Evolutionary conservation across 2,888 invertebrate species (phyloP), one percentile per base, ranked within the genome.

Genomic region (Epirrhoe tristata): DNA sequence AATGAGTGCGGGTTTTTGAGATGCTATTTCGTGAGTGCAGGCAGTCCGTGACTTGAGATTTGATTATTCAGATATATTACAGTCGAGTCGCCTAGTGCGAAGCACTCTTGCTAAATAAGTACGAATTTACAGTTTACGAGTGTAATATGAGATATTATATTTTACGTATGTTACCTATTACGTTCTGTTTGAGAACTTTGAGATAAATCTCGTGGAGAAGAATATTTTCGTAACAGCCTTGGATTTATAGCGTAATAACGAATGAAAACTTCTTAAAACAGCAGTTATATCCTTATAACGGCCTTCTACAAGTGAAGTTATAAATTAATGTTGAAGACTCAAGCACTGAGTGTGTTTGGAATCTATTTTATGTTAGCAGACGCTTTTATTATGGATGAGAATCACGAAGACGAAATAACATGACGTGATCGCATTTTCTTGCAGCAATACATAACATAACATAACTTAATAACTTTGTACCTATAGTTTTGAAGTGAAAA

Each of bases 61-160:
- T n/a, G n/a, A n/a, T n/a, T n/a, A n/a, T n/a, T n/a, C n/a, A n/a
- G n/a, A n/a, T n/a, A n/a, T n/a, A n/a, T 24, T 43, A 39, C 39
- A 43, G 39, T 43, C 39, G 39, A 43, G 39, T 43, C 39, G 12
- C 39, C 3, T 5, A 43, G 39, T 43, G 12, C 12, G 39, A 43
- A 43, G 12, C 39, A 12, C 12, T 43, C 39, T 72, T 68, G 66
- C 60, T 68, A 70, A 74, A 73, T 80, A 77, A 75, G 72, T 75
- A 71, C 57, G 70, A 76, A 81, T 86, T 78, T 71, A 74, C 75
- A 79, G 75, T 81, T 86, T 82, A 84, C 77, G 79, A 43, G 39
- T 58, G 69, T 71, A 72, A 75, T 77, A 63, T 75, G 69, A 80
- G 77, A 79, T 75, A 76, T 72, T 74, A 74, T 71, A 68, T 69